Conservation (phyloP, 2,113 vertebrate species). For the Eptatretus burgeri region DNA sequence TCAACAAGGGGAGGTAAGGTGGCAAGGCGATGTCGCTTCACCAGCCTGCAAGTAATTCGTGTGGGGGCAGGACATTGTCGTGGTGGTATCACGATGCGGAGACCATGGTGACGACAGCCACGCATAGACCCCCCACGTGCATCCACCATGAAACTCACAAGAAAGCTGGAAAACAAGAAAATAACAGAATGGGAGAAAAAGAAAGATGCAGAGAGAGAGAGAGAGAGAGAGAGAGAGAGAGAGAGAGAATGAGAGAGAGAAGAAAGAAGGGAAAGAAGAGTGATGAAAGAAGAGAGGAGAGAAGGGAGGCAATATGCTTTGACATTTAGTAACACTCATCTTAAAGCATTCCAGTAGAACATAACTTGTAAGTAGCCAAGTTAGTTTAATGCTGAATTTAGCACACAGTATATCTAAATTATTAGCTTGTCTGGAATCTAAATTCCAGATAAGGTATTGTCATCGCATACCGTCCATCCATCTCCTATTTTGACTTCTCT, state of each 20-base stretch:
- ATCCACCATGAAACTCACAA: constrained; percentile 98
- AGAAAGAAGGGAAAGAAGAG: neutral
- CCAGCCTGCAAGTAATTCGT: constrained; percentile 63
- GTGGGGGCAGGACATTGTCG: constrained; percentile 79
- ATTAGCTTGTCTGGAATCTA: no score
- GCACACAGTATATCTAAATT: no score
- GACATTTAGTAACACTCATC: neutral
- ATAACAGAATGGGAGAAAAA: no score
- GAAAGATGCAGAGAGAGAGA: no score
- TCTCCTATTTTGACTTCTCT: no score
- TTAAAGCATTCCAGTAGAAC: neutral
- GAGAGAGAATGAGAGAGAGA: neutral
- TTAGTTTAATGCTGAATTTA: no score
- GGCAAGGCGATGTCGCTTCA: constrained; percentile 72
- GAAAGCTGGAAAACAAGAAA: constrained; percentile 27
- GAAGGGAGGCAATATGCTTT: neutral
- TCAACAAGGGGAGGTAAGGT: constrained; percentile 92
- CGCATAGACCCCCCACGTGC: constrained; percentile 84
- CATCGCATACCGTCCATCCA: no score
- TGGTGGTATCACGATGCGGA: constrained; percentile 72
- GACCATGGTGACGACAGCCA: constrained; percentile 69
- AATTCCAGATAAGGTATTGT: no score
- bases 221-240: neutral
- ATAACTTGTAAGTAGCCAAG: neutral
- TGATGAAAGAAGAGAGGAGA: neutral